Evolutionary conservation across 2,888 invertebrate genomes (phyloP).

Genomic region (Xestobium rufovillosum): DNA sequence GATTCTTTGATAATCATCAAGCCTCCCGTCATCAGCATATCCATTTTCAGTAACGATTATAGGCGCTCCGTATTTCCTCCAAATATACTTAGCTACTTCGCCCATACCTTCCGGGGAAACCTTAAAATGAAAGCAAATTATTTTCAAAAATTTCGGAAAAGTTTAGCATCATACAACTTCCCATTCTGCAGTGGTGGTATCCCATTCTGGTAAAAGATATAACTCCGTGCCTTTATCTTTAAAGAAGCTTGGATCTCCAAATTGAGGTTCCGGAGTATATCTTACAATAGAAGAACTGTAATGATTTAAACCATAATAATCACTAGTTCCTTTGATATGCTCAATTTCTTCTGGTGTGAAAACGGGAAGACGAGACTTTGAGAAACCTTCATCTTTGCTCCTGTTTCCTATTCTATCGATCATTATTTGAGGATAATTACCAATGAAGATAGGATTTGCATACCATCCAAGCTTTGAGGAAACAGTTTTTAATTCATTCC

Average conservation of each 20-base stretch:
- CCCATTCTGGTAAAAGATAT: neutral
- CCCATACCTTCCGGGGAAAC: constrained; percentile 23
- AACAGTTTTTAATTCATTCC: too few species aligned
- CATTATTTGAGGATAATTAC: constrained; percentile 63
- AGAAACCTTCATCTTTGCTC: constrained; percentile 51
- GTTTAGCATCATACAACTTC: too few species aligned
- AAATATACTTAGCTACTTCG: constrained; percentile 23
- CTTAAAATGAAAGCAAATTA: too few species aligned
- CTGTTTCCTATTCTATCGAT: constrained; percentile 48
- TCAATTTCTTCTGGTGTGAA: constrained; percentile 53
- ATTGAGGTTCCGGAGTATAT: constrained; percentile 5
- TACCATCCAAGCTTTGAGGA: constrained; percentile 65
- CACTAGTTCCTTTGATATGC: constrained; percentile 52
- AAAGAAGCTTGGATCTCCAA: neutral
- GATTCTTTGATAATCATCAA: constrained; percentile 23
- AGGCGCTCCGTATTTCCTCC: constrained; percentile 20
- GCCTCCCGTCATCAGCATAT: constrained; percentile 15
- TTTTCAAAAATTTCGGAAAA: too few species aligned
- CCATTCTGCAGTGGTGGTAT: neutral
- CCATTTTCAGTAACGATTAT: constrained; percentile 27
- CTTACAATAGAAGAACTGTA: constrained; percentile 49
- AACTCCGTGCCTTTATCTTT: constrained; percentile 1
- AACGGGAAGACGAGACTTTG: constrained; percentile 52
- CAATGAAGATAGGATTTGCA: constrained; percentile 57
- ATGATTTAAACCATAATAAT: constrained; percentile 68